These are phyloP conservation scores for Poeciliopsis occidentalis DNA, from an alignment of 2,113 vertebrate genomes.

Conservation along the genomic window DNA sequence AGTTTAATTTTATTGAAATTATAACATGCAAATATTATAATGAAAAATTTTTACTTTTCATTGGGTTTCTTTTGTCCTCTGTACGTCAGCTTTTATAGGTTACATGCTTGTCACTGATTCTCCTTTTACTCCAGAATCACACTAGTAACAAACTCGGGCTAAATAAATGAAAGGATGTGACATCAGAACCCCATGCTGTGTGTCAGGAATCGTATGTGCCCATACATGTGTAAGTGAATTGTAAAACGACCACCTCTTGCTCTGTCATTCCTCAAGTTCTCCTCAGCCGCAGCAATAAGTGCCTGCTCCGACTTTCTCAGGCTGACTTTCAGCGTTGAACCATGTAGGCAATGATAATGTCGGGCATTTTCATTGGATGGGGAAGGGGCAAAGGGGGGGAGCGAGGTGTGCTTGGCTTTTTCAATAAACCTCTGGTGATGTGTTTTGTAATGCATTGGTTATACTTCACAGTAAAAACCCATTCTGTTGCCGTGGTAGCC, in stretches of 20 bases:
- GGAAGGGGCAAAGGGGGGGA: conserved; percentile 14
- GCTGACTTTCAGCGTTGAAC: conserved; percentile 76
- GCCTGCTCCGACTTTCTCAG: conserved; percentile 70
- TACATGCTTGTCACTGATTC: not conserved
- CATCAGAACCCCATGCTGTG: conserved; percentile 12
- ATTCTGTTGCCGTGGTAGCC: conserved; percentile 74
- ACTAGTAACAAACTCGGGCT: not conserved
- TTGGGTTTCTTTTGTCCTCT: not conserved
- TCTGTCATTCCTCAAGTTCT: conserved; percentile 45
- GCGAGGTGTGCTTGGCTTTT: conserved; percentile 75
- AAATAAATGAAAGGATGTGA: not conserved
- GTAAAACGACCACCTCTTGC: conserved; percentile 51
- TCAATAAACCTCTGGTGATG: conserved; percentile 80
- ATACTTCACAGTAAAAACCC: conserved; percentile 81
- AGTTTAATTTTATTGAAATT: not conserved
- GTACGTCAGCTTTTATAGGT: not conserved
- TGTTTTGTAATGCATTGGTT: conserved; percentile 84
- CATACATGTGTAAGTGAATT: conserved; percentile 36
- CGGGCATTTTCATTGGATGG: conserved; percentile 68
- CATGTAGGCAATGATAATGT: conserved; percentile 78
- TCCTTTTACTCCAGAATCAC: not conserved
- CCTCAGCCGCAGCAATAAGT: conserved; percentile 53
- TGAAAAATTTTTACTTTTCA: not conserved
- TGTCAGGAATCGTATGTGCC: conserved; percentile 34
- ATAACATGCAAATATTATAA: not conserved